These are phyloP conservation scores for Tribolium freemani DNA, from an alignment of 2,888 invertebrate genomes.

Conservation along the genomic window DNA sequence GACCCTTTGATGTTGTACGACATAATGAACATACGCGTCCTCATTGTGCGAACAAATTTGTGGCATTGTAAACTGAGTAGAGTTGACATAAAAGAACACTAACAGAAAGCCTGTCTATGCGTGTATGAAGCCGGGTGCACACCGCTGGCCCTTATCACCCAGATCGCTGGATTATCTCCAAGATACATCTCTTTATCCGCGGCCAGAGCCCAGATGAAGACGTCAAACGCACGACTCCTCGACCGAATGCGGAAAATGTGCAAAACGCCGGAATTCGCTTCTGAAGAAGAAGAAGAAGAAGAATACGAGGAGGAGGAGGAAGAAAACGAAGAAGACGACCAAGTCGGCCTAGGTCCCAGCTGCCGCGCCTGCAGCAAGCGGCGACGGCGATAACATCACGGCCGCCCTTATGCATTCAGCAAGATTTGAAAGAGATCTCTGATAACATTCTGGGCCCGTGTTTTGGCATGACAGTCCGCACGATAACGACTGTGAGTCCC, in stretches of 20 bases:
- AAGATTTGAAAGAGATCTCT: slow-evolving; percentile 70
- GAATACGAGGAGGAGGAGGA: slow-evolving; percentile 4
- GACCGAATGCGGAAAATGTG: slow-evolving; percentile 7
- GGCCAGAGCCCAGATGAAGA: slow-evolving; percentile 65
- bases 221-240: slow-evolving; percentile 64
- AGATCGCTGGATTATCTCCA: slow-evolving; percentile 60
- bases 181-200: slow-evolving; percentile 67
- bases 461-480: slow-evolving; percentile 70
- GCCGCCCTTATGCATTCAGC: slow-evolving; percentile 70
- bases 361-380: slow-evolving; percentile 66
- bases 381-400: slow-evolving; percentile 64
- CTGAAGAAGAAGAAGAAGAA: slow-evolving; percentile 4
- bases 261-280: slow-evolving; percentile 5
- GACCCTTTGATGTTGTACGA: slow-evolving; percentile 43
- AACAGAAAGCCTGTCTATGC: slow-evolving; percentile 37
- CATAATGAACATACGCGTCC: slow-evolving; percentile 52
- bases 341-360: slow-evolving; percentile 56
- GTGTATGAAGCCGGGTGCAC: slow-evolving; percentile 57
- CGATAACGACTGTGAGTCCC: slow-evolving; percentile 66
- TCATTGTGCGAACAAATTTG: slow-evolving; percentile 59
- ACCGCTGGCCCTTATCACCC: slow-evolving; percentile 59
- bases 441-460: slow-evolving; percentile 70
- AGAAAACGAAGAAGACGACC: slow-evolving; percentile 17
- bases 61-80: slow-evolving; percentile 58
- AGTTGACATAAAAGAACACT: slow-evolving; percentile 60